Evolutionary conservation across 2,113 vertebrate species (phyloP), one percentile per base, ranked within the genome.

Genomic region (Malurus elegans): DNA sequence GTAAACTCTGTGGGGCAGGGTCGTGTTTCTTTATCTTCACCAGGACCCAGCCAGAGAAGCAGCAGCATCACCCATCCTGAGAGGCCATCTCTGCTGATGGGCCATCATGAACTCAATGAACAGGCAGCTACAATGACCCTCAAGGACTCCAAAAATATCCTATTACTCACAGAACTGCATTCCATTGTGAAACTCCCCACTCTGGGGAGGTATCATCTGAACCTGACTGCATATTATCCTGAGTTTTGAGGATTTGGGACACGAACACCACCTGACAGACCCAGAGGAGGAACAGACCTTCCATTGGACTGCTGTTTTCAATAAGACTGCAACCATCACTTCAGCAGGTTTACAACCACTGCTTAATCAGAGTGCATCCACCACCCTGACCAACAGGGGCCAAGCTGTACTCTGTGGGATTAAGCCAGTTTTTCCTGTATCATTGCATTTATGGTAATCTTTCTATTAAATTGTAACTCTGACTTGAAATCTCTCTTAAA

Each of bases 311-410:
- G 36, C 12, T 31, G 18, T 51, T 51, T 34, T 16, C 51, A 31
- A 31, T 12, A 19, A 1, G 0, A n/a, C 19, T 70, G 31, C 54
- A 42, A 29, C 18, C 24, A 42, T 29, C 36, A 42, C 36, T 70
- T 70, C 19, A 29, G 28, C 38, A 42, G 36, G 12, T 51, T 54
- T 51, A 25, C 45, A 50, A 29, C 15, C 23, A 70, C 31, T 4
- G 5, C 31, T 60, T 51, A 24, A 31, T 4, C 9, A 6, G 31
- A 25, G 12, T 29, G 15, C 42, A 31, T 50, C 31, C 19, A n/a
- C 18, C 14, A 50, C 36, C 0, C 0, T 42, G 54, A 31, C 13
- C 19, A 82, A 61, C 5, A 51, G 29, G 3, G 14, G 5, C 45
- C 36, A 61, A 25, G 16, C 4, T 44, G 25, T 51, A 31, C 20